Percentiles rank a stretch among this genome's conserved stretches.
These are phyloP conservation scores for Allygus modestus DNA, from an alignment of 2,888 invertebrate genomes.

Conservation along the genomic window DNA sequence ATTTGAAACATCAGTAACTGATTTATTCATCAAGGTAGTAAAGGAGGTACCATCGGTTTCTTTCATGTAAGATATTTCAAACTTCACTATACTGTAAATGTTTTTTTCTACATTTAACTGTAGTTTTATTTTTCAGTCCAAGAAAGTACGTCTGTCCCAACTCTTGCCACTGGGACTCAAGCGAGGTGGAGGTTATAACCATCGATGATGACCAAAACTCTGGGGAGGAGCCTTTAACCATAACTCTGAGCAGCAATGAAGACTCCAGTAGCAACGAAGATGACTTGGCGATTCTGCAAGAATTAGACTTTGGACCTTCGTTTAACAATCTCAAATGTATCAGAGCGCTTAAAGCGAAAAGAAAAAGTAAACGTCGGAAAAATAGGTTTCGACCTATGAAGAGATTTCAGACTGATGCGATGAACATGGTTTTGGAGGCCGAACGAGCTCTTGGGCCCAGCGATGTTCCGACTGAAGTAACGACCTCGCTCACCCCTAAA, in stretches of 20 bases:
- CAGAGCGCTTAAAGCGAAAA: neutral
- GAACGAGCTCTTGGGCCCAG: constrained; percentile 11
- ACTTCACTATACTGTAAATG: too few relatives aligned
- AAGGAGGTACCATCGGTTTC: too few relatives aligned
- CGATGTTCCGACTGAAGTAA: constrained; percentile 20
- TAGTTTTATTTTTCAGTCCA: neutral
- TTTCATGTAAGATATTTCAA: too few relatives aligned
- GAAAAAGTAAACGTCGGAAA: neutral
- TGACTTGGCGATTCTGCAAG: constrained; percentile 25
- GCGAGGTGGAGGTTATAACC: neutral
- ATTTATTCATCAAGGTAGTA: too few relatives aligned
- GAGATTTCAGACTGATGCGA: neutral
- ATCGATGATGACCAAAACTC: neutral
- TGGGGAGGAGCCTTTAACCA: neutral
- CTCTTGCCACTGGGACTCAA: neutral
- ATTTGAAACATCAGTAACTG: too few relatives aligned
- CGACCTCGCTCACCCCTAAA: constrained; percentile 11
- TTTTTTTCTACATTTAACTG: too few relatives aligned
- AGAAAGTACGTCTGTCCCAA: neutral
- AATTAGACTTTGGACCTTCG: neutral
- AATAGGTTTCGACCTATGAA: neutral
- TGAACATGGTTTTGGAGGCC: neutral
- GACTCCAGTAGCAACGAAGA: neutral
- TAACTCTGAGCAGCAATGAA: neutral
- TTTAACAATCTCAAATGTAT: neutral